Conservation (phyloP, 2,888 invertebrate genomes). For the Watsonalla binaria region DNA sequence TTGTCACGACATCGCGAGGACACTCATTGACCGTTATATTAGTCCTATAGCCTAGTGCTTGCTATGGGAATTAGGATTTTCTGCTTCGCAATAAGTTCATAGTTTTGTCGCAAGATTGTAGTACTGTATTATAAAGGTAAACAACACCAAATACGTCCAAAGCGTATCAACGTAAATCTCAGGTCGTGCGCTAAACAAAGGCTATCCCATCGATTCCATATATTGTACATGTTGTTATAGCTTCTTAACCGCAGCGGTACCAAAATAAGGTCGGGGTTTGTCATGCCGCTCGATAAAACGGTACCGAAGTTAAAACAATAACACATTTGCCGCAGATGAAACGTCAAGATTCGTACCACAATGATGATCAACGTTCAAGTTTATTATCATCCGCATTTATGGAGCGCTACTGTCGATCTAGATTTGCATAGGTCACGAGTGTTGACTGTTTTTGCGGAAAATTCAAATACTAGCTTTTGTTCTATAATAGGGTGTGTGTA, state of each 20-base stretch:
- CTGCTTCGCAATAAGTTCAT: too few relatives aligned
- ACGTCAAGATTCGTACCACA: constrained; percentile 39
- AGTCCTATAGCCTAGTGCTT: too few relatives aligned
- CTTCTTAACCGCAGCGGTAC: constrained; percentile 31
- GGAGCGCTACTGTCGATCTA: constrained; percentile 27
- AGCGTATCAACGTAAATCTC: not conserved
- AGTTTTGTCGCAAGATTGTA: too few relatives aligned
- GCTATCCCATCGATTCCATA: constrained; percentile 17
- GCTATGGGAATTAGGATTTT: too few relatives aligned
- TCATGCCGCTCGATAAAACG: constrained; percentile 37
- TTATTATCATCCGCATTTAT: constrained; percentile 7
- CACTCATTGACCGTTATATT: too few relatives aligned
- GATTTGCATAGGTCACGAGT: constrained; percentile 34
- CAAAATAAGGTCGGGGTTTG: constrained; percentile 38
- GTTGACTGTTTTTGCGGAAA: not conserved
- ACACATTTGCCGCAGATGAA: constrained; percentile 53
- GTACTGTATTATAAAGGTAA: too few relatives aligned
- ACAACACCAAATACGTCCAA: not conserved
- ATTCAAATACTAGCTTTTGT: not conserved
- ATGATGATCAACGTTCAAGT: constrained; percentile 11
- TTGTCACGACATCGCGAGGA: too few relatives aligned
- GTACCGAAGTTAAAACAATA: constrained; percentile 62
- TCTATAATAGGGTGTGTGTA: too few relatives aligned
- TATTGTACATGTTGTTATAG: constrained; percentile 12
- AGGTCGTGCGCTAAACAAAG: constrained; percentile 8